These are phyloP conservation scores for Antechinus flavipes DNA, from an alignment of 2,113 vertebrate species.

Conservation along the genomic window DNA sequence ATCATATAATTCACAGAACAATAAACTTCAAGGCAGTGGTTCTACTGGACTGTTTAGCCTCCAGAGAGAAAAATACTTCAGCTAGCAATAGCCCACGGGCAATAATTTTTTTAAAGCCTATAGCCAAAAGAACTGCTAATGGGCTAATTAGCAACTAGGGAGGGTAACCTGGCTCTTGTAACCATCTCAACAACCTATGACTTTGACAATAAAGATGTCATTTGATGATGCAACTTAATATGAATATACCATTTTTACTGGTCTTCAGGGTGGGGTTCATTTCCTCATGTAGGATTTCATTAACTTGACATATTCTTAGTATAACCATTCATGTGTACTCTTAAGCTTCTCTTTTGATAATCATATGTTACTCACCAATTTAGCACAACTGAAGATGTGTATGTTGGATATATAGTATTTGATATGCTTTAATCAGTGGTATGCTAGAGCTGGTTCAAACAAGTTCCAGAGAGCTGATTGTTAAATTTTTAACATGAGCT, in stretches of 20 bases:
- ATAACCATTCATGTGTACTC: neutral
- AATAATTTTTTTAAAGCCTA: neutral
- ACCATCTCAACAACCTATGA: constrained; percentile 40
- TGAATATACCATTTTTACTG: neutral
- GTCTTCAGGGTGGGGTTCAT: neutral
- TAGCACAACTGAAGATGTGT: neutral
- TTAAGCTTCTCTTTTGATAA: constrained; percentile 9
- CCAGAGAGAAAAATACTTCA: constrained; percentile 45
- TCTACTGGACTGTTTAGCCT: constrained; percentile 41
- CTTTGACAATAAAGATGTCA: constrained; percentile 48
- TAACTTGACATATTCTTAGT: constrained; percentile 12
- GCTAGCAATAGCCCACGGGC: constrained; percentile 30
- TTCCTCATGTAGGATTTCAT: neutral
- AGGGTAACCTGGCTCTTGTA: neutral
- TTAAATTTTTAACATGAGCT: neutral
- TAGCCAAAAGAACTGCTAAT: constrained; percentile 47
- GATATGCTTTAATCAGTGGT: neutral
- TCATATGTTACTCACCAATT: neutral
- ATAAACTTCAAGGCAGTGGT: constrained; percentile 14
- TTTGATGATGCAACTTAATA: constrained; percentile 63
- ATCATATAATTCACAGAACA: constrained; percentile 21
- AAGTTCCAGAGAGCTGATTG: neutral
- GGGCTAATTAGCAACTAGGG: constrained; percentile 44
- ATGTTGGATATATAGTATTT: neutral
- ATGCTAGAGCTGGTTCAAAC: neutral